Evolutionary conservation across 2,113 vertebrate genomes (phyloP).

Genomic region (Vidua chalybeata): DNA sequence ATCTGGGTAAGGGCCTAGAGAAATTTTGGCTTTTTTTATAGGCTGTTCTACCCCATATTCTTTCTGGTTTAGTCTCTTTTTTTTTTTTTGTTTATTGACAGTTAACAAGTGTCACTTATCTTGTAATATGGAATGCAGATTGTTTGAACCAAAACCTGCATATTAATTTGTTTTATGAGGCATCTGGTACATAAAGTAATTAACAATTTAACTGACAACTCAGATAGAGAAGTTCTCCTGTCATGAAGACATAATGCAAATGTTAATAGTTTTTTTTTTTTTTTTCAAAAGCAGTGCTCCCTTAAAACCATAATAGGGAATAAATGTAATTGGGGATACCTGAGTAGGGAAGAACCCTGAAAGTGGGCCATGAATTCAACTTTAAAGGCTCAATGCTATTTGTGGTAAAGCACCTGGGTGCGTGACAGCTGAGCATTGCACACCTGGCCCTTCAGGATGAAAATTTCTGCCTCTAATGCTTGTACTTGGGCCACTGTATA

Average conservation of each 20-base stretch:
- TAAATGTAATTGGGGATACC: neutral
- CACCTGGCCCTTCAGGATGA: neutral
- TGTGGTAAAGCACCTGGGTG: neutral
- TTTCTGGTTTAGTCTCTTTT: neutral
- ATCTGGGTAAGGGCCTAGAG: neutral
- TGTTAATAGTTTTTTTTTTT: neutral
- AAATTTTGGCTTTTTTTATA: neutral
- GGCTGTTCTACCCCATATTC: neutral
- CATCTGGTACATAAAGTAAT: neutral
- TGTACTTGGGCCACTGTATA: neutral
- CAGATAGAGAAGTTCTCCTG: neutral
- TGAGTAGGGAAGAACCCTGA: neutral
- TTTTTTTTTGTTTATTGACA: neutral
- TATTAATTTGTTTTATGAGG: neutral
- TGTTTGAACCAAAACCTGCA: neutral
- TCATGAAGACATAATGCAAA: neutral
- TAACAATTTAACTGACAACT: neutral
- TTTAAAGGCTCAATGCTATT: neutral
- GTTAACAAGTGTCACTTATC: neutral
- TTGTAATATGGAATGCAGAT: neutral
- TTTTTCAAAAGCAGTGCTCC: neutral
- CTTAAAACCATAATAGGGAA: neutral
- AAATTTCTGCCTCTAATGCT: neutral
- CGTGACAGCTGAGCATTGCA: accelerated
- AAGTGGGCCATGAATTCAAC: neutral